Percentiles rank a stretch among this genome's conserved stretches.
These are phyloP conservation scores for Phainopepla nitens DNA, from an alignment of 2,113 vertebrate species.

Conservation along the genomic window DNA sequence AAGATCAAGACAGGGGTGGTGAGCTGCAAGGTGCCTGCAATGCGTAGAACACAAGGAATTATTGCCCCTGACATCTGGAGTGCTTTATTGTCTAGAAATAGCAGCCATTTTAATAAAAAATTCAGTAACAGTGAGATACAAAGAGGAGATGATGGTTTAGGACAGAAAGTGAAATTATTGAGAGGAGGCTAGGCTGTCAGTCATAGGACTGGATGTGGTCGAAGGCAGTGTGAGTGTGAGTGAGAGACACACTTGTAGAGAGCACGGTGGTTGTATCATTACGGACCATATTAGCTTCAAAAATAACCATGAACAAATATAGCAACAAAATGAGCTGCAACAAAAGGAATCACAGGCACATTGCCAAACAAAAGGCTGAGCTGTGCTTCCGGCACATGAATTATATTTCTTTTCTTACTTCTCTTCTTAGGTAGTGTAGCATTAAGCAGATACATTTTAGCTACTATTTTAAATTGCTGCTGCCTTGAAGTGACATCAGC, in stretches of 20 bases:
- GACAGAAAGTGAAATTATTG: neutral
- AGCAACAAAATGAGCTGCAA: conserved; percentile 18
- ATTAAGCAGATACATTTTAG: neutral
- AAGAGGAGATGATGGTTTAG: neutral
- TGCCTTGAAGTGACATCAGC: neutral
- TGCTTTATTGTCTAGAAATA: neutral
- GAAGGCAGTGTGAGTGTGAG: neutral
- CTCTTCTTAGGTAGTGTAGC: neutral
- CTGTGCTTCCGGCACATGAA: neutral
- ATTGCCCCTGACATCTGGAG: neutral
- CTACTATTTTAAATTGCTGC: neutral
- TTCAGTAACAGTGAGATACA: neutral
- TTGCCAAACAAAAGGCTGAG: neutral
- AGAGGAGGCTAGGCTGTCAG: neutral
- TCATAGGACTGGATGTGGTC: neutral
- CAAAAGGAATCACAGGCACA: neutral
- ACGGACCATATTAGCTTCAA: neutral
- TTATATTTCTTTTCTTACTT: neutral
- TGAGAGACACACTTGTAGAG: neutral
- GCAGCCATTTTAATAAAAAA: neutral
- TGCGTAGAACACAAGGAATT: neutral
- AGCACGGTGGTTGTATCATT: neutral
- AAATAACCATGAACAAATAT: conserved; percentile 46
- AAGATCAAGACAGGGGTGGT: neutral
- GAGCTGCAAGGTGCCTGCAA: neutral